phyloP scores from a whole-genome alignment of 2,797 vertebrate species.

The Neosilurus hyrtlii region DNA sequence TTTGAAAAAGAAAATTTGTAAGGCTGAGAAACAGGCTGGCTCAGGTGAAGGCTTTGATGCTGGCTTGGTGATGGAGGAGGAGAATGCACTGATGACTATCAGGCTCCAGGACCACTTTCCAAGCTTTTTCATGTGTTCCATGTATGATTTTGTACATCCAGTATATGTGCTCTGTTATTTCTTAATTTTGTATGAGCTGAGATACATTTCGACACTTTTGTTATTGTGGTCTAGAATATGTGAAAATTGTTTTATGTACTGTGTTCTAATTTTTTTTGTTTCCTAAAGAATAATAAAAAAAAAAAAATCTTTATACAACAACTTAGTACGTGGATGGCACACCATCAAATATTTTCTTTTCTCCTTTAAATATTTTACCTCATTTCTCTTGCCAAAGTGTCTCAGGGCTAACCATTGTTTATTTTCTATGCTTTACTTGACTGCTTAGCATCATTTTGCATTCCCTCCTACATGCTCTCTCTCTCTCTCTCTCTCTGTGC shows the following conservation, averaged over 20 bases:
- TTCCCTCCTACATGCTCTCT: conserved; percentile 21
- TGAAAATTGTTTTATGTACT: neutral
- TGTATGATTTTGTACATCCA: too few species aligned
- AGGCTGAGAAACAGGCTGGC: too few species aligned
- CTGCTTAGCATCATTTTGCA: conserved; percentile 22
- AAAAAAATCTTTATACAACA: neutral
- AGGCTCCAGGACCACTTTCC: too few species aligned
- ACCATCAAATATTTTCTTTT: neutral
- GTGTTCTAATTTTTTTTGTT: neutral
- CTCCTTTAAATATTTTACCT: conserved; percentile 30
- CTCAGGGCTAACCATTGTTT: conserved; percentile 31
- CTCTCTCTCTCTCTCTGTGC: conserved; percentile 1
- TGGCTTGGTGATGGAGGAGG: too few species aligned
- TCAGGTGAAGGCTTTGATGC: too few species aligned
- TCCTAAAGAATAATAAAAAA: neutral
- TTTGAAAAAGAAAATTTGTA: too few species aligned
- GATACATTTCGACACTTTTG: too few species aligned
- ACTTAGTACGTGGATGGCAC: neutral
- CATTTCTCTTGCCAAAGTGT: conserved; percentile 23
- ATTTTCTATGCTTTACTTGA: conserved; percentile 20
- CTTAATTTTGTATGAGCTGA: too few species aligned
- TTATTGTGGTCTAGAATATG: too few species aligned
- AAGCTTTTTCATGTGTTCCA: too few species aligned
- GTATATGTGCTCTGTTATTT: too few species aligned
- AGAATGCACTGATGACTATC: too few species aligned